phyloP scores from a whole-genome alignment of 2,113 vertebrate species.

The Arothron firmamentum region DNA sequence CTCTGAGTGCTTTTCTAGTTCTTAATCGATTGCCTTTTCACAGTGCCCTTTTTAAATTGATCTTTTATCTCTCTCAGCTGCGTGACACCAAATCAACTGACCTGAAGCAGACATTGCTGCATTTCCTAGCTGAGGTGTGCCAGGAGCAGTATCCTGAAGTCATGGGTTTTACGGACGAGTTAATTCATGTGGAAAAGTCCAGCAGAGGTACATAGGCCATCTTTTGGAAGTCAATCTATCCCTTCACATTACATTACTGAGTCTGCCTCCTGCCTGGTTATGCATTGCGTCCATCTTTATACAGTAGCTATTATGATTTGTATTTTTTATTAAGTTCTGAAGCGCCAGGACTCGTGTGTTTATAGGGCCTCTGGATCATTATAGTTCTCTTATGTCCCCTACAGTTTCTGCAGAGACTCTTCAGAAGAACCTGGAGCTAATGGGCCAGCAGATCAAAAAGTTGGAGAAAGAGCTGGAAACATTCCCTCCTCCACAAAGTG shows the following conservation, averaged over 20 bases:
- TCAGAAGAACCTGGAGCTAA: constrained; percentile 83
- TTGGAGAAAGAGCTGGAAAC: constrained; percentile 77
- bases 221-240: neutral
- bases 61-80: constrained; percentile 65
- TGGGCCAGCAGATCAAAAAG: constrained; percentile 79
- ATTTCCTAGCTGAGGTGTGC: constrained; percentile 86
- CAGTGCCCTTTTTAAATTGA: constrained; percentile 12
- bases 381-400: neutral
- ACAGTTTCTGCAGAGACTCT: constrained; percentile 81
- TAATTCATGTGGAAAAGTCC: constrained; percentile 90
- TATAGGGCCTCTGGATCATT: neutral
- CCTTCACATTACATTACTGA: neutral
- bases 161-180: constrained; percentile 83
- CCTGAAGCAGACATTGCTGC: constrained; percentile 85
- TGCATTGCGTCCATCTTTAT: neutral
- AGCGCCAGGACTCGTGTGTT: neutral
- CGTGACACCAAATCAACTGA: constrained; percentile 78
- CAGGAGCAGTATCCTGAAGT: constrained; percentile 80
- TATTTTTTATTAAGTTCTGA: neutral
- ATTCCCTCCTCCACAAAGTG: constrained; percentile 77
- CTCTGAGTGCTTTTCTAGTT: too few species aligned
- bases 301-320: neutral
- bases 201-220: constrained; percentile 78
- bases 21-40: neutral
- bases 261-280: neutral